These are phyloP conservation scores for Anthophora plumipes DNA, from an alignment of 2,888 invertebrate genomes.

Conservation along the genomic window DNA sequence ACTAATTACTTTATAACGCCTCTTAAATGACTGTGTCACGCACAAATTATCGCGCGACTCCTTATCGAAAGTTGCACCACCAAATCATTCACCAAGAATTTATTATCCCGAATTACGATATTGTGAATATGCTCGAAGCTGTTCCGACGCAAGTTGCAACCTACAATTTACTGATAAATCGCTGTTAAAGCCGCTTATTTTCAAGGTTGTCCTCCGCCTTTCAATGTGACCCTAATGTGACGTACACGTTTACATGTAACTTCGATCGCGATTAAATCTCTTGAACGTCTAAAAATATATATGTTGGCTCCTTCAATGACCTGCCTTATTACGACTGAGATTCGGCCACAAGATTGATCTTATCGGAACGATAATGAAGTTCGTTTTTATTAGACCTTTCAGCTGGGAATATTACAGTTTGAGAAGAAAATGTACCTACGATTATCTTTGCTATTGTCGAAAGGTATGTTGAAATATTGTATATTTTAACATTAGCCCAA, in stretches of 20 bases:
- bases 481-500: too few species aligned
- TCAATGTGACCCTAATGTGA: conserved; percentile 21
- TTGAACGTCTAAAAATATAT: conserved; percentile 37
- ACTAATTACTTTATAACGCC: conserved; percentile 2
- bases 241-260: conserved; percentile 25
- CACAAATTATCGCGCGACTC: conserved; percentile 6
- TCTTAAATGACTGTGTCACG: conserved; percentile 14
- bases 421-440: too few species aligned
- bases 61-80: not conserved
- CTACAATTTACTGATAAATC: conserved; percentile 45
- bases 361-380: not conserved
- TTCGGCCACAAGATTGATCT: not conserved
- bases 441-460: not conserved
- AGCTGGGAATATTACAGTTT: not conserved
- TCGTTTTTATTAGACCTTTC: not conserved
- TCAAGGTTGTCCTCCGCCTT: conserved; percentile 29
- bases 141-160: conserved; percentile 15
- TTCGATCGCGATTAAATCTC: conserved; percentile 31
- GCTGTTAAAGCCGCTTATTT: conserved; percentile 21
- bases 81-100: conserved; percentile 4
- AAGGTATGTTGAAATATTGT: not conserved
- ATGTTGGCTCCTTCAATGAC: not conserved
- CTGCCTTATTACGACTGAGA: not conserved
- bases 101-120: conserved; percentile 24
- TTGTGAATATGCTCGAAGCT: not conserved